These are phyloP conservation scores for Orientallactaga sibirica DNA, from an alignment of 2,797 vertebrate genomes.

Conservation along the genomic window DNA sequence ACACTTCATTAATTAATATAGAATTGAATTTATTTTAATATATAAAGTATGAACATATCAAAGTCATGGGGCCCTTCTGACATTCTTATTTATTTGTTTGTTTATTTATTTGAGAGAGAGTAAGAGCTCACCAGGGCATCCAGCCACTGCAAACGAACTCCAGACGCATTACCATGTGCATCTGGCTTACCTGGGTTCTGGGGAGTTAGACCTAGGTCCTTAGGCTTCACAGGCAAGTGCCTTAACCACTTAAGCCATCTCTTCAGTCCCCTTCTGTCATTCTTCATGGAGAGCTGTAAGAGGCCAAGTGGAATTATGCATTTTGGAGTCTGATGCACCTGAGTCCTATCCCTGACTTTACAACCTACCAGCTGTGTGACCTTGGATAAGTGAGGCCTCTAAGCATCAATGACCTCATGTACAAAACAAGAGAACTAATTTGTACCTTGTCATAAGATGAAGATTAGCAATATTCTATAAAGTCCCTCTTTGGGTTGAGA, in stretches of 20 bases:
- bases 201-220: no score
- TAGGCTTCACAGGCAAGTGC: no score
- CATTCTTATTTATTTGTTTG: not conserved
- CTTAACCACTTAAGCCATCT: no score
- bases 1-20: not conserved
- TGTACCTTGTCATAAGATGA: not conserved
- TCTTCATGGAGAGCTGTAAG: conserved; percentile 27
- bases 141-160: no score
- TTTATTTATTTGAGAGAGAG: no score
- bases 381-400: not conserved
- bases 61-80: not conserved
- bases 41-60: not conserved
- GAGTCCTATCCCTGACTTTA: not conserved
- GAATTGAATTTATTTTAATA: conserved; percentile 24
- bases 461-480: not conserved
- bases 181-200: no score
- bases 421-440: conserved; percentile 24
- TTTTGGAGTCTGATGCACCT: conserved; percentile 37
- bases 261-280: not conserved
- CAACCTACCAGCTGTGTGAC: not conserved
- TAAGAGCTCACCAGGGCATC: no score
- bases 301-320: not conserved
- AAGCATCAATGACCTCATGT: not conserved
- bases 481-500: no score
- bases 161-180: no score